Evolutionary conservation across 2,113 vertebrate species (phyloP), one percentile per base, ranked within the genome.

Genomic region (Otocyon megalotis): DNA sequence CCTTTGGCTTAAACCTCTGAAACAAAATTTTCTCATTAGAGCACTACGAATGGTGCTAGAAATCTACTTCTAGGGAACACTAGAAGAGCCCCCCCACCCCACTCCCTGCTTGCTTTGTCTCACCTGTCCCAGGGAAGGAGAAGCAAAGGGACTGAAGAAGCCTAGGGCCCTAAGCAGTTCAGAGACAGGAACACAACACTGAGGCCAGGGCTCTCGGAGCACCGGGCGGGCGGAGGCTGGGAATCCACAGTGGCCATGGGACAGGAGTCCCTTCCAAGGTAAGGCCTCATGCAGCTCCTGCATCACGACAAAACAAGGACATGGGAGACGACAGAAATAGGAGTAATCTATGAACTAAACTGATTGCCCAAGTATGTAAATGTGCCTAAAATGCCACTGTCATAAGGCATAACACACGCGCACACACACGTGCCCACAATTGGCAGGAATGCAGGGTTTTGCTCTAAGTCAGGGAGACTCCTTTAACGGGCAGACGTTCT

Each of bases 231-330:
- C 0, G 9, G 56, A 60, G 32, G 37, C 43, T 14, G 35, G 32
- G 60, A 43, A 28, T 20, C 20, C 54, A 65, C 35, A 43, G 30
- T 0, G 20, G 53, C 17, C 56, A 14, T 22, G 19, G 3, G 37
- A 24, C 16, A 11, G 19, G 19, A 1, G 30, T 26, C 69, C 58
- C n/a, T 50, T 67, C 63, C 7, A 11, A 26, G 32, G 19, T 3
- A 4, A 32, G 71, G 84, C 11, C 43, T 10, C 16, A 0, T 0
- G 5, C 11, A 6, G 28, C 10, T 43, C 32, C 30, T 4, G 4
- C 5, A 19, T 50, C 63, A 13, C 4, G 10, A 28, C 28, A 15
- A 88, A 71, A 30, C 54, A 15, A 12, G 20, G 11, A 11, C 14
- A 5, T 2, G 2, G 22, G 43, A 11, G 7, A 56, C 20, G 84